Evolutionary conservation across 2,113 vertebrate genomes (phyloP).

Genomic region (Recurvirostra avosetta): DNA sequence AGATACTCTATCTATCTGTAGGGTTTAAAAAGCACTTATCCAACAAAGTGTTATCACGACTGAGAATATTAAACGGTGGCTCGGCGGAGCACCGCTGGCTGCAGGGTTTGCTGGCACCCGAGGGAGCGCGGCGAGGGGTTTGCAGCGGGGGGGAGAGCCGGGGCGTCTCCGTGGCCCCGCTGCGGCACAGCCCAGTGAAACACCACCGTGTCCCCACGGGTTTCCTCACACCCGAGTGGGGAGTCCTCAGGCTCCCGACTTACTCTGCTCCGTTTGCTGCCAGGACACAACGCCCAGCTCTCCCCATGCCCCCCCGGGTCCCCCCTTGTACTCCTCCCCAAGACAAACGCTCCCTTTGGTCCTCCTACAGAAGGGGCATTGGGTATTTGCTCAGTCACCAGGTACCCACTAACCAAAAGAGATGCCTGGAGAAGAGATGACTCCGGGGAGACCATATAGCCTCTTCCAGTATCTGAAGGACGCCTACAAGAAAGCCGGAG

Average conservation of each 20-base stretch:
- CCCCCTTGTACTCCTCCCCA: rapidly evolving
- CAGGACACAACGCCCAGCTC: neutral
- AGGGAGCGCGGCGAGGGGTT: rapidly evolving
- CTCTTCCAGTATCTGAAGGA: too few species aligned
- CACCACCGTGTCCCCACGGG: neutral
- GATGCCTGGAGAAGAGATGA: too few species aligned
- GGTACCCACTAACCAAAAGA: neutral
- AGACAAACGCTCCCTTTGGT: too few species aligned
- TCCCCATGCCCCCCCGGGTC: too few species aligned
- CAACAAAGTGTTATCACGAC: constrained; percentile 40
- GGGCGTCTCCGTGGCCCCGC: rapidly evolving
- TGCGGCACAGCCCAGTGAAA: neutral
- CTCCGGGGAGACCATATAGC: too few species aligned
- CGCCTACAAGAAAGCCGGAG: too few species aligned
- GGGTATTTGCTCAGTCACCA: neutral
- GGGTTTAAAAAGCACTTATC: constrained; percentile 63
- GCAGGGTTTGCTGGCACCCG: neutral
- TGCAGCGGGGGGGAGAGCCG: neutral
- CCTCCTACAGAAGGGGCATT: neutral
- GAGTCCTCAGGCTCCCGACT: rapidly evolving
- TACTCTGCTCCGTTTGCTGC: neutral
- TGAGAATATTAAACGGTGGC: neutral
- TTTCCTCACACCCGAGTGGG: neutral
- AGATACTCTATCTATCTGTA: constrained; percentile 46
- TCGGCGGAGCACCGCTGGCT: neutral